Evolutionary conservation across 92 coral and sea anemone genomes (phyloP), one percentile per base, ranked within the genome.

Genomic region (Phenganax subtilis): DNA sequence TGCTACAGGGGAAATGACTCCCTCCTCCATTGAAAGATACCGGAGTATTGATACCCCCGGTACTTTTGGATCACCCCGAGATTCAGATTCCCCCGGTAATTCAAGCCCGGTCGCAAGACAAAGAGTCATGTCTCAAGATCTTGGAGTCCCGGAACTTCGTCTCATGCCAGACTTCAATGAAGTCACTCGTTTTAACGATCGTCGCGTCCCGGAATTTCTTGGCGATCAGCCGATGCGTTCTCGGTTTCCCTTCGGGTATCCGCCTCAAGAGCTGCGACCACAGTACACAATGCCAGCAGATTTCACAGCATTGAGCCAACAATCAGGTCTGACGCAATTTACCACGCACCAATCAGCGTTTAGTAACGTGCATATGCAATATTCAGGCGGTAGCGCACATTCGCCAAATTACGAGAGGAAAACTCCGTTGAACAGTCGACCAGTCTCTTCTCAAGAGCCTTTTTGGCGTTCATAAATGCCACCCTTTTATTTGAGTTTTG

Each of bases 241-340:
- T 54, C 79, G 79, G 62, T 52, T 3, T 10, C 79, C 61, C 0
- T 75, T 27, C 1, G 61, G 12, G 2, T 27, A 55, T 16, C 58
- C 47, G 7, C 61, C 79, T 75, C 61, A 54, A 55, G 79, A 54
- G n/a, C 8, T 54, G 58, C 58, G 58, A 15, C 79, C 58, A 31
- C 79, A 75, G 79, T 75, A 54, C 28, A 31, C 51, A 8, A 55
- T 75, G 79, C 47, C 79, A 75, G 30, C 61, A 37, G 79, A 75
- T 54, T 55, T 75, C 61, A 17, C 58, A 20, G 60, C 58, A 31
- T 28, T 75, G 79, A 25, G 51, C 51, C 72, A 75, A 12, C 79
- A 57, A 75, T 52, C 61, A 6, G 76, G 59, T 8, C 31, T 54
- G 44, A 72, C 76, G 57, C 76, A 72, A 62, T 75, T 75, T 15